Conservation (phyloP, 23 tunicate species). For the Clavelina lepadiformis region DNA sequence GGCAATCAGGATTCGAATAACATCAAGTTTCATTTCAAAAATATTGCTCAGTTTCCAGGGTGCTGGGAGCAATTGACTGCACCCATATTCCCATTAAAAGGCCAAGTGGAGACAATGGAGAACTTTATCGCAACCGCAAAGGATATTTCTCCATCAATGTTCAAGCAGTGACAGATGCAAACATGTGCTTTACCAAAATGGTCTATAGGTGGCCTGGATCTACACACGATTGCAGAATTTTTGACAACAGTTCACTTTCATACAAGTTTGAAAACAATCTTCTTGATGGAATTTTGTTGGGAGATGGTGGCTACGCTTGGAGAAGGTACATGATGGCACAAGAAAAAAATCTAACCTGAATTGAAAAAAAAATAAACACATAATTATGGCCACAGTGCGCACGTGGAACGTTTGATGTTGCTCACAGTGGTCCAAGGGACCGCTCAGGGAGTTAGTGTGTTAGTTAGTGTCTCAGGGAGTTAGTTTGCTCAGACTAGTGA, state of each 20-base stretch:
- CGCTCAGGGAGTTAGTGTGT: no score
- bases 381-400: no score
- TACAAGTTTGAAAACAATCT: constrained; percentile 30
- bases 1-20: no score
- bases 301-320: constrained; percentile 49
- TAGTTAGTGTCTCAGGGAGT: no score
- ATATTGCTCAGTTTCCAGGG: no score
- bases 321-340: constrained; percentile 53
- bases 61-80: constrained; percentile 51
- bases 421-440: no score
- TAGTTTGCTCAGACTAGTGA: no score
- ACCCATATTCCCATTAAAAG: constrained; percentile 43
- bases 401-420: no score
- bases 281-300: constrained; percentile 28
- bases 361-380: no score
- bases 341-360: no score
- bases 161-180: constrained; percentile 51
- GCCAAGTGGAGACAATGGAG: constrained; percentile 52
- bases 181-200: constrained; percentile 38
- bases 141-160: constrained; percentile 58
- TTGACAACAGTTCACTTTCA: constrained; percentile 28
- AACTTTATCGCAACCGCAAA: constrained; percentile 24
- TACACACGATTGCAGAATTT: constrained; percentile 45
- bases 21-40: no score
- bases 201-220: constrained; percentile 74